Conservation (phyloP, 2,113 vertebrate genomes). For the Puffinus mauretanicus region DNA sequence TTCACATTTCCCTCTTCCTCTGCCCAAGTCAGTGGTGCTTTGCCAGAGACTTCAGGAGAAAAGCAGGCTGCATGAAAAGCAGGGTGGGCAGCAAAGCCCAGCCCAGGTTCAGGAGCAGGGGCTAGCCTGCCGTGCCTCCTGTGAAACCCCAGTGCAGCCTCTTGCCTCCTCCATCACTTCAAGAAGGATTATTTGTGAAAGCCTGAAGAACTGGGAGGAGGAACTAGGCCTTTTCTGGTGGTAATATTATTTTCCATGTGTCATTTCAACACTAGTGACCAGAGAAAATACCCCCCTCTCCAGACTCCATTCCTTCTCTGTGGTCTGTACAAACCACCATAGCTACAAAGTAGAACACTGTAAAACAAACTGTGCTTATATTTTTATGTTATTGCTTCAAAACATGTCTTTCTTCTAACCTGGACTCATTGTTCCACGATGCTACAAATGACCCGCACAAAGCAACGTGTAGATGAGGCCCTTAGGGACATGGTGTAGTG, state of each 20-base stretch:
- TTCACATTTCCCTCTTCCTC: not conserved
- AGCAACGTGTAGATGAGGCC: no score
- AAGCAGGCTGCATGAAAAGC: not conserved
- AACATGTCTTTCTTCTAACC: not conserved
- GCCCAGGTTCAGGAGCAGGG: accelerated
- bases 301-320: not conserved
- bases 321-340: accelerated
- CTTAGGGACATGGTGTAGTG: no score
- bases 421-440: not conserved
- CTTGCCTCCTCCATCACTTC: not conserved
- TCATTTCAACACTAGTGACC: not conserved
- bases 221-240: not conserved
- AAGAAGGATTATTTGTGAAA: not conserved
- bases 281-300: not conserved
- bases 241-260: not conserved
- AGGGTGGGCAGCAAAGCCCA: not conserved
- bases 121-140: not conserved
- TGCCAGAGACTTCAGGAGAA: not conserved
- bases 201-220: not conserved
- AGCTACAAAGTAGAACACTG: not conserved
- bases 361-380: not conserved
- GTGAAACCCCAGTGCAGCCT: not conserved
- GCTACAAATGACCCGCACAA: not conserved
- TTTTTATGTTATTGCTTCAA: not conserved
- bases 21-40: not conserved